These are phyloP conservation scores for Cichladusa arquata DNA, from an alignment of 2,113 vertebrate genomes.

Conservation along the genomic window DNA sequence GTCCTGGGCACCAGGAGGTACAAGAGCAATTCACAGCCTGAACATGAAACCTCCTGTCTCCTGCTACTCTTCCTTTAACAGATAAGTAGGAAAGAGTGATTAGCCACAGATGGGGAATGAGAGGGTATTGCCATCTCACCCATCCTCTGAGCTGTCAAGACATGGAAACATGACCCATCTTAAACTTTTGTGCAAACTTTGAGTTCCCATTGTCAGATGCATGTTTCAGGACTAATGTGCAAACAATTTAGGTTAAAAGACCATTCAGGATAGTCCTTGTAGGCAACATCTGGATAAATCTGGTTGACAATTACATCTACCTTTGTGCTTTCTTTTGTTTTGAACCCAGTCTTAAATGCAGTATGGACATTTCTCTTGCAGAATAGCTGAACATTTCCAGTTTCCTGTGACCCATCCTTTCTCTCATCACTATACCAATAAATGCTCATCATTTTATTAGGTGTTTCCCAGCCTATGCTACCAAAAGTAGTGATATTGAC, in stretches of 20 bases:
- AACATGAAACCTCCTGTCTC: background rate
- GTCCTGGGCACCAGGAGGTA: background rate
- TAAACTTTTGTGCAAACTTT: background rate
- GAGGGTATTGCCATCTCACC: background rate
- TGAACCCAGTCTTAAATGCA: background rate
- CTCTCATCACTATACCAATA: background rate
- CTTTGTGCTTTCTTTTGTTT: background rate
- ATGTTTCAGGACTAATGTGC: background rate
- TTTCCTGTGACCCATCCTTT: background rate
- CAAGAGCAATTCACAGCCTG: background rate
- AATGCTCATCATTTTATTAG: background rate
- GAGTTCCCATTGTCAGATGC: background rate
- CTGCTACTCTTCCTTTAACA: background rate
- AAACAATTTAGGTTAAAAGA: background rate
- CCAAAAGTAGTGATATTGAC: background rate
- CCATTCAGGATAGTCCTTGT: background rate
- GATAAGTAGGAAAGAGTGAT: background rate
- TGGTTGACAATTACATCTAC: background rate
- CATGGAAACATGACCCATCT: background rate
- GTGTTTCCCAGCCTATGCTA: background rate
- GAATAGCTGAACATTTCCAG: background rate
- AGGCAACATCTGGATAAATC: background rate
- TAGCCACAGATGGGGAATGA: rapidly evolving
- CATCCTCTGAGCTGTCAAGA: background rate
- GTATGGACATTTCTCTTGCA: rapidly evolving